phyloP scores from a whole-genome alignment of 2,888 invertebrate genomes.

The Zele albiditarsus region DNA sequence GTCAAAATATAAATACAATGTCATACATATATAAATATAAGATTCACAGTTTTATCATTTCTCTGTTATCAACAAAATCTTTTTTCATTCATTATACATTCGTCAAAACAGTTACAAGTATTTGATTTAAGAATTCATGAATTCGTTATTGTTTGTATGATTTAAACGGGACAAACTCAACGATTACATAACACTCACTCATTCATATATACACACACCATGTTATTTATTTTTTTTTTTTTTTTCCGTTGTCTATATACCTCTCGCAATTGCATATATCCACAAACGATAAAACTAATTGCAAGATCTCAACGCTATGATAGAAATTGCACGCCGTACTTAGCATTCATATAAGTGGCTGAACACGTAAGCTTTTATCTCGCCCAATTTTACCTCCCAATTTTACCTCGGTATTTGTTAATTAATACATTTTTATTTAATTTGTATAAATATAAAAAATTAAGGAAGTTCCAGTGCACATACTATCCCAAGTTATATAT shows the following conservation, averaged over 20 bases:
- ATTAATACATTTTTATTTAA: too few relatives aligned
- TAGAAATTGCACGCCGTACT: slow-evolving; percentile 27
- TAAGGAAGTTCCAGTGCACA: too few relatives aligned
- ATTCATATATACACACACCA: neutral
- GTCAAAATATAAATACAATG: too few relatives aligned
- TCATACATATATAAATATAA: too few relatives aligned
- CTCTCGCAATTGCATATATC: slow-evolving; percentile 23
- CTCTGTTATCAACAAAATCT: neutral
- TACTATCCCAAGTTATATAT: too few relatives aligned
- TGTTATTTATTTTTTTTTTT: too few relatives aligned
- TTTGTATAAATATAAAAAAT: too few relatives aligned
- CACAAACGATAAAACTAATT: slow-evolving; percentile 40
- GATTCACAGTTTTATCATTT: too few relatives aligned
- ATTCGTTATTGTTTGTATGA: slow-evolving; percentile 42
- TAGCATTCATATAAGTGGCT: slow-evolving; percentile 5
- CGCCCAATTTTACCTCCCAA: neutral
- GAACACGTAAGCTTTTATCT: slow-evolving; percentile 36
- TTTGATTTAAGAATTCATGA: slow-evolving; percentile 42
- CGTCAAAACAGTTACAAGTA: neutral
- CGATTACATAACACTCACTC: slow-evolving; percentile 33
- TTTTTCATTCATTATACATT: neutral
- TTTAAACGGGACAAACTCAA: slow-evolving; percentile 35
- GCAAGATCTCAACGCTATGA: slow-evolving; percentile 35
- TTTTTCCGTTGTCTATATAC: slow-evolving; percentile 31
- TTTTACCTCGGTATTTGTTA: too few relatives aligned